Evolutionary conservation across 2,113 vertebrate genomes (phyloP).

Genomic region (Pseudopipra pipra): DNA sequence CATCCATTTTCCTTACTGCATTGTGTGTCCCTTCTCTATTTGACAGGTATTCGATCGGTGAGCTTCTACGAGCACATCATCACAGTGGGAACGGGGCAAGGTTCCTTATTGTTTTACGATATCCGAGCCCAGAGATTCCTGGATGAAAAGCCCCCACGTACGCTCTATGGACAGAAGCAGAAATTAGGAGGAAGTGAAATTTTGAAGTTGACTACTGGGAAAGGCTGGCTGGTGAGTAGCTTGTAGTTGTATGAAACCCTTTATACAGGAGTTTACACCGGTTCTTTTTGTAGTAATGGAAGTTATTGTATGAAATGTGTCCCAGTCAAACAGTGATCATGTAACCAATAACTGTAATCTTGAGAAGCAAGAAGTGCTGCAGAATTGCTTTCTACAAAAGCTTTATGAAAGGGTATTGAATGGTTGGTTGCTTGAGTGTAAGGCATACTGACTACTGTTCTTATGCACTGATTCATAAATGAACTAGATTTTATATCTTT

Average conservation of each 20-base stretch:
- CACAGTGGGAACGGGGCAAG: slow-evolving; percentile 94
- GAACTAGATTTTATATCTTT: not conserved
- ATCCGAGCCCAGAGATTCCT: slow-evolving; percentile 94
- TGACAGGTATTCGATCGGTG: slow-evolving; percentile 91
- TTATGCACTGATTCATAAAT: not conserved
- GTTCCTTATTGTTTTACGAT: slow-evolving; percentile 94
- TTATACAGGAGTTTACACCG: not conserved
- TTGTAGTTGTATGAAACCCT: not conserved
- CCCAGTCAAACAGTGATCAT: not conserved
- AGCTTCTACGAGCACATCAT: slow-evolving; percentile 99
- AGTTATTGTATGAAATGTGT: not conserved
- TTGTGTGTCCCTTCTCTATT: not conserved
- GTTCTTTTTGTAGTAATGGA: not conserved
- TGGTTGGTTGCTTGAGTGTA: not conserved
- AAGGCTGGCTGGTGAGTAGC: slow-evolving; percentile 93
- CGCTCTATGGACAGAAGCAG: slow-evolving; percentile 75
- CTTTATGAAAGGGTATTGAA: not conserved
- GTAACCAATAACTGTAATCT: not conserved
- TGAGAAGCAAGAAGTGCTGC: not conserved
- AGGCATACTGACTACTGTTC: not conserved
- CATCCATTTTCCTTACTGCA: not conserved
- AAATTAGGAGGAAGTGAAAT: slow-evolving; percentile 82
- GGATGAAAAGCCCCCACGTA: slow-evolving; percentile 77
- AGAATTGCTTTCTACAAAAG: not conserved
- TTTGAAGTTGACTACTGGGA: slow-evolving; percentile 91